Conservation (phyloP, 2,797 vertebrate species). For the Pangasius krempfi region DNA sequence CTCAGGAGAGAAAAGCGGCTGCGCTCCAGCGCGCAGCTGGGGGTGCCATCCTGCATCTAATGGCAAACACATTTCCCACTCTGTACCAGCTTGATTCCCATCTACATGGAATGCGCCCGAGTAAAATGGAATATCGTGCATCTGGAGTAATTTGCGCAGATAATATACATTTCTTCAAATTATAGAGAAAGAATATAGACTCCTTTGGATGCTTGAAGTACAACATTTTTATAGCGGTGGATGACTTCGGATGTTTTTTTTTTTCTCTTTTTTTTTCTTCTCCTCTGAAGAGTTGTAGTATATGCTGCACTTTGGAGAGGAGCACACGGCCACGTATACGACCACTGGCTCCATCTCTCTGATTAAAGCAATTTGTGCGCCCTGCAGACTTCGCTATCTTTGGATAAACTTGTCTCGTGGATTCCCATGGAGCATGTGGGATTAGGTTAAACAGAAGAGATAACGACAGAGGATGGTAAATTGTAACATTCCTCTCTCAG, state of each 20-base stretch:
- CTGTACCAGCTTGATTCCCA: conserved; percentile 70
- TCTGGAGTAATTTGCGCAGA: conserved; percentile 50
- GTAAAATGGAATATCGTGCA: conserved; percentile 68
- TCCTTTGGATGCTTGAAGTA: not conserved
- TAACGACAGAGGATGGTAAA: not conserved
- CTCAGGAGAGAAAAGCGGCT: conserved; percentile 7
- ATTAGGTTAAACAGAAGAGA: conserved; percentile 12
- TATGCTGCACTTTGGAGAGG: not conserved
- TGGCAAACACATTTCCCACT: conserved; percentile 86
- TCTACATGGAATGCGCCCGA: conserved; percentile 70
- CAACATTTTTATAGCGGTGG: not conserved
- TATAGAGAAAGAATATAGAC: not conserved
- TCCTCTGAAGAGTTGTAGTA: not conserved
- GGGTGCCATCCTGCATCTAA: conserved; percentile 70
- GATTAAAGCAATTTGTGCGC: conserved; percentile 8
- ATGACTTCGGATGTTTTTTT: not conserved
- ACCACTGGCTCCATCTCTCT: not conserved
- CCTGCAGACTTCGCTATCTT: conserved; percentile 2
- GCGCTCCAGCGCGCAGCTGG: conserved; percentile 35
- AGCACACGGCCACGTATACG: conserved; percentile 18
- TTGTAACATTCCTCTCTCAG: conserved; percentile 56
- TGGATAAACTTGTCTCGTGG: not conserved
- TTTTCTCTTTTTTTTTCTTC: not conserved
- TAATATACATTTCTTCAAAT: not conserved
- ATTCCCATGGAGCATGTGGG: conserved; percentile 49